A percentile compares a stretch with the other conserved stretches of the same genome.
Conservation (phyloP, 1,140 invertebrate genomes). For the Planococcus citri region DNA sequence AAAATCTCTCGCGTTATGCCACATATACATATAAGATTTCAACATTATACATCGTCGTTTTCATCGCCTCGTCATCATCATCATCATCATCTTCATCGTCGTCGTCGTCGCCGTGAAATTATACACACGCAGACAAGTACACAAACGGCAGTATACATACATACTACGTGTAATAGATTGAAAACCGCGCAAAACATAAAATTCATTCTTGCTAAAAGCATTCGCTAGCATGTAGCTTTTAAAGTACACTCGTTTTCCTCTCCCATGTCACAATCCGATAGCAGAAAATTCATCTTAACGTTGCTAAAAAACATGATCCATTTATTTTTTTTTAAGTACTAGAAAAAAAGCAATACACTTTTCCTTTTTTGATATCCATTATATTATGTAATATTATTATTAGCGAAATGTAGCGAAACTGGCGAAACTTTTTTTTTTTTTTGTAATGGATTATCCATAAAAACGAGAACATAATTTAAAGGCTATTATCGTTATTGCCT, state of each 20-base stretch:
- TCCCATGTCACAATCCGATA: neutral
- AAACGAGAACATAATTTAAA: slow-evolving; percentile 8
- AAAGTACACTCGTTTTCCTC: neutral
- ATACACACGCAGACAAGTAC: neutral
- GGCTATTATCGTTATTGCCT: slow-evolving; percentile 6
- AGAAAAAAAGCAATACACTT: neutral
- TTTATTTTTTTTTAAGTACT: neutral
- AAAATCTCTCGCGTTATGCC: too few species aligned
- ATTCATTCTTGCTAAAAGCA: neutral
- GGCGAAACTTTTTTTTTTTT: neutral
- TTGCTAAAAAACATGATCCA: slow-evolving; percentile 1
- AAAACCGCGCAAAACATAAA: slow-evolving; percentile 3
- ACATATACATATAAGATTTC: too few species aligned
- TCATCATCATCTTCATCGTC: too few species aligned
- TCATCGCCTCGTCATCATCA: too few species aligned
- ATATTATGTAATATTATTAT: slow-evolving; percentile 9
- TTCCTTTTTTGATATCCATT: slow-evolving; percentile 7
- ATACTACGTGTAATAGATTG: neutral
- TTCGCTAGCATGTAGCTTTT: neutral
- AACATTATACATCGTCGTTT: too few species aligned
- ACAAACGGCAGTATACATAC: neutral
- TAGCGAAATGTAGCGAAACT: slow-evolving; percentile 6
- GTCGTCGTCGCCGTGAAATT: neutral
- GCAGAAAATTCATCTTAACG: slow-evolving; percentile 3
- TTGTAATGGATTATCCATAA: neutral